These are phyloP conservation scores for Gulo gulo DNA, from an alignment of 2,113 vertebrate species.

Conservation along the genomic window DNA sequence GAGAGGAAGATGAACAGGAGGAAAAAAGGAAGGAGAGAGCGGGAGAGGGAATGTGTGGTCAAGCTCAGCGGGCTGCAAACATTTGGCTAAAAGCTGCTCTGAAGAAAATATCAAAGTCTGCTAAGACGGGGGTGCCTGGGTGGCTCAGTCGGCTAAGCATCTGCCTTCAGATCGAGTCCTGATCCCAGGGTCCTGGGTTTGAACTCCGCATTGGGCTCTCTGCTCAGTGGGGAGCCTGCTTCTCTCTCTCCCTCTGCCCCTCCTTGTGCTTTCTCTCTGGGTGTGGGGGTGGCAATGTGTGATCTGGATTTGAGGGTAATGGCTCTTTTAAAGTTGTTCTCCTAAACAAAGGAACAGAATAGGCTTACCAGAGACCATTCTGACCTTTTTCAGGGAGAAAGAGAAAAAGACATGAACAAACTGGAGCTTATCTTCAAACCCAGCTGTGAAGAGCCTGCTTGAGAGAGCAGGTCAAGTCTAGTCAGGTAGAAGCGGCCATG, in stretches of 20 bases:
- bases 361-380: neutral
- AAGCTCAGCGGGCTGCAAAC: neutral
- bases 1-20: neutral
- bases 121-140: neutral
- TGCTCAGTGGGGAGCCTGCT: too few relatives aligned
- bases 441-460: neutral
- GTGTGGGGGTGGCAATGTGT: neutral
- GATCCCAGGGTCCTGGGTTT: too few relatives aligned
- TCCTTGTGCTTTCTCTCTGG: too few relatives aligned
- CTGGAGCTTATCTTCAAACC: constrained; percentile 40
- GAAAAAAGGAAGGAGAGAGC: neutral
- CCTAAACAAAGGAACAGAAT: neutral
- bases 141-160: too few relatives aligned
- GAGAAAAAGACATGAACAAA: neutral
- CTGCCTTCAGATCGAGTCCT: too few relatives aligned
- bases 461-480: neutral
- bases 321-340: neutral
- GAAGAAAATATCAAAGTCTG: neutral
- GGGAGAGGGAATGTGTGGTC: neutral
- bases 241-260: too few relatives aligned
- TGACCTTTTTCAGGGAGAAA: constrained; percentile 9
- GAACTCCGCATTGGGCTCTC: too few relatives aligned
- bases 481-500: neutral
- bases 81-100: neutral
- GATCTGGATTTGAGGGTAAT: constrained; percentile 37